Percentiles rank a stretch among this genome's conserved stretches.
Evolutionary conservation across 2,113 vertebrate species (phyloP).

Genomic region (Choloepus hoffmanni): DNA sequence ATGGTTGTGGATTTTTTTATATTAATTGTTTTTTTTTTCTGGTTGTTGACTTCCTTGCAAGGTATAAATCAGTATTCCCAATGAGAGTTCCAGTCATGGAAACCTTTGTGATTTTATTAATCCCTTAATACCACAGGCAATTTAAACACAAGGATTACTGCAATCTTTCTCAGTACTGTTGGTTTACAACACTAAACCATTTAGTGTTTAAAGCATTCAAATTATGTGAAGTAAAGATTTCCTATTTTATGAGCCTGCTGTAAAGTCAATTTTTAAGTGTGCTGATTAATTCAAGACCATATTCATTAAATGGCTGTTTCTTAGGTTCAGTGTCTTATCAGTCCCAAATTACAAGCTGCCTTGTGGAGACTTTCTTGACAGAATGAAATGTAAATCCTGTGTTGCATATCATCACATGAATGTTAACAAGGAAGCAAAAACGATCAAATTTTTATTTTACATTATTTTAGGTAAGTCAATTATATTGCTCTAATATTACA

Average conservation of each 20-base stretch:
- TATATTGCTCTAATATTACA: neutral
- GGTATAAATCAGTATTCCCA: neutral
- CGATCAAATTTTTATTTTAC: neutral
- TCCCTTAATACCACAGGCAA: neutral
- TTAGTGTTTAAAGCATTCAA: neutral
- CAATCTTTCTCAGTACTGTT: neutral
- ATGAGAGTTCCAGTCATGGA: neutral
- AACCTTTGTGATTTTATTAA: neutral
- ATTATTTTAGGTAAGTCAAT: neutral
- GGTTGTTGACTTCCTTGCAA: neutral
- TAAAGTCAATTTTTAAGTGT: neutral
- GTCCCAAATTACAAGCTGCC: neutral
- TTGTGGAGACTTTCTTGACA: neutral
- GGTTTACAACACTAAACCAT: neutral
- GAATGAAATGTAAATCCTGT: neutral
- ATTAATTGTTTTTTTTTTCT: neutral
- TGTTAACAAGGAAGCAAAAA: neutral
- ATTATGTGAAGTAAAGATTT: neutral
- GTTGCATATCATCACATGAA: neutral
- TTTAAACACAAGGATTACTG: neutral
- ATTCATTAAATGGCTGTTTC: neutral
- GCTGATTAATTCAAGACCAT: slow-evolving; percentile 28
- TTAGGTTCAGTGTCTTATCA: neutral
- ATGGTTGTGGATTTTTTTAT: neutral
- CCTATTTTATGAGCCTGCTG: neutral